phyloP scores from a whole-genome alignment of 2,797 vertebrate species.

The Scomberomorus guttatus region DNA sequence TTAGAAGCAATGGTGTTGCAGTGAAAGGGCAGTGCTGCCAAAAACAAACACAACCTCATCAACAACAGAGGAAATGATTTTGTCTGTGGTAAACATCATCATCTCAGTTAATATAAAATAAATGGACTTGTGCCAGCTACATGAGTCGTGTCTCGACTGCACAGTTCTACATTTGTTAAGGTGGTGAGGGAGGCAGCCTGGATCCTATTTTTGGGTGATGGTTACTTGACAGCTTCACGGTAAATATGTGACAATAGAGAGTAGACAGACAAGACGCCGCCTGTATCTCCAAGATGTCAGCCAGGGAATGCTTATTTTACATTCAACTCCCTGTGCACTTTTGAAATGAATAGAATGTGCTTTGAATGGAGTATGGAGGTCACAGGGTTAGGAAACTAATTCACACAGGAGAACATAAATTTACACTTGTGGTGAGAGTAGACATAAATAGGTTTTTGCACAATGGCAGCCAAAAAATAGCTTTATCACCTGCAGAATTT shows the following conservation, averaged over 20 bases:
- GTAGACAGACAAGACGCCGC: background rate
- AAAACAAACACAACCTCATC: slow-evolving; percentile 6
- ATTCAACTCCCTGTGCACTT: slow-evolving; percentile 16
- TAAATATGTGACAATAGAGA: slow-evolving; percentile 51
- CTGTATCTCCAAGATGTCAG: slow-evolving; percentile 29
- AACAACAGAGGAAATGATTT: slow-evolving; percentile 4
- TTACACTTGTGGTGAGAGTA: slow-evolving; percentile 12
- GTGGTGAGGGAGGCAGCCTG: slow-evolving; percentile 43
- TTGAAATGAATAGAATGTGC: slow-evolving; percentile 17
- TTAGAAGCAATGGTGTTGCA: background rate
- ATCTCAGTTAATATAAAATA: slow-evolving; percentile 22
- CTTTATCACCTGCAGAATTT: slow-evolving; percentile 2
- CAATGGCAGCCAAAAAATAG: slow-evolving; percentile 1
- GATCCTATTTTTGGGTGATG: slow-evolving; percentile 59
- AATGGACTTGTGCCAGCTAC: slow-evolving; percentile 31
- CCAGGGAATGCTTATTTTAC: slow-evolving; percentile 21
- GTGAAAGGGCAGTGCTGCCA: background rate
- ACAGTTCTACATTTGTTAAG: slow-evolving; percentile 24
- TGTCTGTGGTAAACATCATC: slow-evolving; percentile 22
- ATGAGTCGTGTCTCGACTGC: background rate
- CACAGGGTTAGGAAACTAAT: slow-evolving; percentile 15
- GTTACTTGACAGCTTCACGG: slow-evolving; percentile 34
- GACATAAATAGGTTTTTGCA: slow-evolving; percentile 9
- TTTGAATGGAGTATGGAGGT: slow-evolving; percentile 18
- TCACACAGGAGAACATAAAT: slow-evolving; percentile 1